Evolutionary conservation across 30 jellyfish, hydroid and myxozoan genomes (phyloP).

Genomic region (Aurelia sp.): DNA sequence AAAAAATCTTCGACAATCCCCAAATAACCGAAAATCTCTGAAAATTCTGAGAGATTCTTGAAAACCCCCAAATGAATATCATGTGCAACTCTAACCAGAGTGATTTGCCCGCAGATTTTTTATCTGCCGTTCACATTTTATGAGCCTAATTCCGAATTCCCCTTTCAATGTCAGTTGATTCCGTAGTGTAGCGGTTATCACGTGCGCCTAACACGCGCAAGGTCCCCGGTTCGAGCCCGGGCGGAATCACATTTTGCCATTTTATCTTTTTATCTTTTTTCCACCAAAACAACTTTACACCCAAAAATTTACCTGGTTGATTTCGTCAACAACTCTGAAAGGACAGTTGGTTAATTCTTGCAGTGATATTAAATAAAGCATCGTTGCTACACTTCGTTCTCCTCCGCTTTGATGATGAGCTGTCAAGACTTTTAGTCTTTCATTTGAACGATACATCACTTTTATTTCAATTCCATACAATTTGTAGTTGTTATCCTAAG

Average conservation of each 20-base stretch:
- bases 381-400: slow-evolving; percentile 97
- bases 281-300: no score
- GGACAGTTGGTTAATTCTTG: slow-evolving; percentile 96
- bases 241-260: slow-evolving; percentile 23
- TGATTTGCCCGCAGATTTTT: no score
- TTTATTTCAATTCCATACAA: slow-evolving; percentile 87
- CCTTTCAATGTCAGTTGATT: background rate
- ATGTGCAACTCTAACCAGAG: no score
- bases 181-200: slow-evolving; percentile 69
- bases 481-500: slow-evolving; percentile 89
- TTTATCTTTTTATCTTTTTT: no score
- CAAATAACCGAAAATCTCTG: no score
- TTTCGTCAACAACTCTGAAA: slow-evolving; percentile 95
- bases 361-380: slow-evolving; percentile 90
- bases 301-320: slow-evolving; percentile 82
- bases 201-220: slow-evolving; percentile 75
- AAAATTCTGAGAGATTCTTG: no score
- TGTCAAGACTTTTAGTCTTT: slow-evolving; percentile 79
- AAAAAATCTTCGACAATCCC: no score
- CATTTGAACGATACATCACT: slow-evolving; percentile 92
- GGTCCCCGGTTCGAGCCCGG: slow-evolving; percentile 77
- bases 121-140: no score
- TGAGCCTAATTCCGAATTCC: background rate
- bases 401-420: slow-evolving; percentile 99
- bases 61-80: no score